These are phyloP conservation scores for Pyrochroa serraticornis DNA, from an alignment of 2,888 invertebrate species.

Conservation along the genomic window DNA sequence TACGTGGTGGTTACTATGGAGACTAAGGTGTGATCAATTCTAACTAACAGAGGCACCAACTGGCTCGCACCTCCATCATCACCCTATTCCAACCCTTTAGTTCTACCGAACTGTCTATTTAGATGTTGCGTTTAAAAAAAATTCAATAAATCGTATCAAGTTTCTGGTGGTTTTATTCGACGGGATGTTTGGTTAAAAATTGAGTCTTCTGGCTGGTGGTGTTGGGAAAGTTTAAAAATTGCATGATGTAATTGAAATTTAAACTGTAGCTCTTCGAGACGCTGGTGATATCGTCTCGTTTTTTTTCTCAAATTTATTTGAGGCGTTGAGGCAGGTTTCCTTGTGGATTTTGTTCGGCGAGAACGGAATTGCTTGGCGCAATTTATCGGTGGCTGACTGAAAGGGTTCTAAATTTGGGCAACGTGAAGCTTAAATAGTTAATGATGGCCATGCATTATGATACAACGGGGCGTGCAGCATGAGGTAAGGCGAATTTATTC, in stretches of 20 bases:
- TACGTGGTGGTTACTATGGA: constrained; percentile 41
- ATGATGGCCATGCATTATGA: too few species aligned
- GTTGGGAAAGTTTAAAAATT: background rate
- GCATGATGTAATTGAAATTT: constrained; percentile 10
- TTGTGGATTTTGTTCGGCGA: too few species aligned
- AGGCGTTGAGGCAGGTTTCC: constrained; percentile 1
- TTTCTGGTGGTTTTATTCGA: too few species aligned
- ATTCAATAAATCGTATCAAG: too few species aligned
- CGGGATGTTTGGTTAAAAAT: constrained; percentile 4
- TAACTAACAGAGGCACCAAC: constrained; percentile 16
- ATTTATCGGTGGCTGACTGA: too few species aligned
- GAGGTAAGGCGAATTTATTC: too few species aligned
- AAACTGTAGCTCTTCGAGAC: constrained; percentile 16
- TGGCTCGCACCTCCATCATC: constrained; percentile 6
- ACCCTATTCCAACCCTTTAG: background rate
- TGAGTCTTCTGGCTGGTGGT: constrained; percentile 2
- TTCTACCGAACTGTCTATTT: too few species aligned
- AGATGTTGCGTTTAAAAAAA: too few species aligned
- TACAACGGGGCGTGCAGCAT: too few species aligned
- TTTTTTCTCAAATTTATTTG: constrained; percentile 14
- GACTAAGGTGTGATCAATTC: constrained; percentile 51
- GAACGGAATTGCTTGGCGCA: too few species aligned
- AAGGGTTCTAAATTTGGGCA: too few species aligned
- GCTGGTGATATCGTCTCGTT: constrained; percentile 13
- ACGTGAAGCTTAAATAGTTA: too few species aligned